Evolutionary conservation across 1,140 invertebrate genomes (phyloP), one percentile per base, ranked within the genome.

Genomic region (Pogonomyrmex barbatus): DNA sequence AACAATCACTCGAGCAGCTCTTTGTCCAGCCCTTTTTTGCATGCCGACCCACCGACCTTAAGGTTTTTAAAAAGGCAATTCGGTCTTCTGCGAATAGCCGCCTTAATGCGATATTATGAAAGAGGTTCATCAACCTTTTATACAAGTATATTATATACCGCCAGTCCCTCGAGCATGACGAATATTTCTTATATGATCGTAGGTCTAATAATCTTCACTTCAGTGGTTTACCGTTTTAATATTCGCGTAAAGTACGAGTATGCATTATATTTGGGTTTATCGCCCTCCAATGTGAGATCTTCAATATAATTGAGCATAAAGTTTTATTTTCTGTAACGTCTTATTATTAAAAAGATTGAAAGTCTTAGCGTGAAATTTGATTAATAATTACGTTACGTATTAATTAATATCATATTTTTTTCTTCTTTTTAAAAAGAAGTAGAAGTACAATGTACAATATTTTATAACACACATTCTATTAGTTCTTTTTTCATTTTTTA

Each of bases 181-280:
- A 62, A 60, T 83, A 73, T 83, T 73, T 33, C 68, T 73, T 75
- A 60, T 60, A 73, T n/a, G 79, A 83, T 68, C 54, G 42, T 63
- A 73, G 54, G 56, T 54, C 56, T 83, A 83, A 83, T 83, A 60
- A 42, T 60, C 79, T 60, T 62, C 68, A 83, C 79, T 83, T 83
- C 79, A 83, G 79, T 75, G 79, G 42, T 83, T 83, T 83, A 83
- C 79, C 79, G 79, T 83, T 83, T 83, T 83, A 83, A 83, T 83
- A 83, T 83, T 75, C 54, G 56, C 68, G 68, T 75, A 73, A 75
- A 83, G 68, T 60, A 50, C 54, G 8, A 60, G 52, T 54, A 33
- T 60, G 56, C 54, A 73, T 60, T 60, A 75, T 47, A 75, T 75
- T 83, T 71, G 30, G 79, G 54, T 82, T 82, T 83, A 83, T 83